A percentile compares a stretch with the other conserved stretches of the same genome.
phyloP scores from a whole-genome alignment of 1,140 invertebrate genomes.

The Ostrea edulis region DNA sequence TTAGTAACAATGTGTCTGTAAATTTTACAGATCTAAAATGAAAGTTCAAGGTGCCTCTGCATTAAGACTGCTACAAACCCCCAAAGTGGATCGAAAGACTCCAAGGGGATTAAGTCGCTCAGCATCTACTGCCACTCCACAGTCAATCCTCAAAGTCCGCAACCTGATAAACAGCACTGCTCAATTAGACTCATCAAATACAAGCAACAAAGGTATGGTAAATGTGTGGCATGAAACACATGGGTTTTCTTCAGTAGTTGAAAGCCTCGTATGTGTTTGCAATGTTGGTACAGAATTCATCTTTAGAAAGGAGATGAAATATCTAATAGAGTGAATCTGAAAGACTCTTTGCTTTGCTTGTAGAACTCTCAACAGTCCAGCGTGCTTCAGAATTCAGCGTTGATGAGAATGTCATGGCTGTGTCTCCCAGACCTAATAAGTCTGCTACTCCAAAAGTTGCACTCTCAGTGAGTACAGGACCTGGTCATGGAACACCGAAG shows the following conservation, averaged over 20 bases:
- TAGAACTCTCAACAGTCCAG: neutral
- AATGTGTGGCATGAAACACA: neutral
- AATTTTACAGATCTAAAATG: slow-evolving; percentile 8
- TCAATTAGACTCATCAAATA: slow-evolving; percentile 42
- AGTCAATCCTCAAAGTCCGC: slow-evolving; percentile 73
- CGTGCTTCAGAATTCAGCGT: neutral
- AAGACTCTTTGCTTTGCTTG: neutral
- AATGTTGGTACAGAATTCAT: no score
- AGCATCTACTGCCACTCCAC: slow-evolving; percentile 72
- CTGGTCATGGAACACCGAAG: slow-evolving; percentile 14
- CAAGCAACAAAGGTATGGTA: slow-evolving; percentile 41
- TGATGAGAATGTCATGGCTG: neutral
- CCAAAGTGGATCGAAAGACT: slow-evolving; percentile 66
- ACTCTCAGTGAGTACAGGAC: neutral
- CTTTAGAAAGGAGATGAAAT: neutral
- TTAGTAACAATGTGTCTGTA: neutral
- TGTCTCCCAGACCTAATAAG: neutral
- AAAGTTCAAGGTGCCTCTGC: slow-evolving; percentile 31
- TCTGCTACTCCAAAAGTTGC: neutral
- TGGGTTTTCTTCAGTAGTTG: no score
- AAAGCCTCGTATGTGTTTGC: no score
- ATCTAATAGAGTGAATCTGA: neutral
- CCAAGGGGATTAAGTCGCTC: slow-evolving; percentile 54
- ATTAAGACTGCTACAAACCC: slow-evolving; percentile 70
- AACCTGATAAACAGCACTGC: slow-evolving; percentile 53